Evolutionary conservation across 2,888 invertebrate species (phyloP), one percentile per base, ranked within the genome.

Genomic region (Drosophila greeni): DNA sequence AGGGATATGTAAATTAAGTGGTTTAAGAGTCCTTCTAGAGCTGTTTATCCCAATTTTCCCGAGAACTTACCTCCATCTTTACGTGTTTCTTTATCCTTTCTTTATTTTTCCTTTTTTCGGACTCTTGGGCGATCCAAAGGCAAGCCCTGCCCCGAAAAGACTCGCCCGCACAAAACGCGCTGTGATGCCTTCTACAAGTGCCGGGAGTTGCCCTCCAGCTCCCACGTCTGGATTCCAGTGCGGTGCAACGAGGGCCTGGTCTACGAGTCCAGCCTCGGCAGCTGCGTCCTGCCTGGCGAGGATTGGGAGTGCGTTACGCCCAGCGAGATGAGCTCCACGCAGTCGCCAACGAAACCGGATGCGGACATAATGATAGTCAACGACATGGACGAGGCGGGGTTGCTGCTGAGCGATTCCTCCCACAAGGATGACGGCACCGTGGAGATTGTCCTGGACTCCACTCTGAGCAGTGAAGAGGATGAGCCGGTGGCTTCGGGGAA

Each of bases 181-280:
- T 89, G 89, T 59, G 88, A 89, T 62, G 81, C 83, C 24, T 89
- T 83, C 57, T 89, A 84, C 68, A 88, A 86, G 61, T 89, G 89
- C 59, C 77, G 83, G 0, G 76, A 86, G 43, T 39, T 88, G 26
- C 80, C 86, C 5, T 74, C 85, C 8, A 79, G 80, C 2, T 85
- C 80, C 1, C 84, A 88, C 26, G 86, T 88, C 16, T 89, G 89
- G 89, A 73, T 88, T 12, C 88, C 89, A 5, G 73, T 75, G 8
- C 84, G 76, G 40, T 89, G 89, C 58, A 85, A 86, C 23, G 83
- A 87, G 43, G 89, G 89, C 6, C 72, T 89, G 8, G 77, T 89
- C 3, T 89, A 87, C 61, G 89, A 89, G 52, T 84, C 85, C 26
- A 85, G 82, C 65, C 73, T 89, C n/a, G 80, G 74, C n/a, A 80